Evolutionary conservation across 2,113 vertebrate species (phyloP).

Genomic region (Motacilla tschutschensis): DNA sequence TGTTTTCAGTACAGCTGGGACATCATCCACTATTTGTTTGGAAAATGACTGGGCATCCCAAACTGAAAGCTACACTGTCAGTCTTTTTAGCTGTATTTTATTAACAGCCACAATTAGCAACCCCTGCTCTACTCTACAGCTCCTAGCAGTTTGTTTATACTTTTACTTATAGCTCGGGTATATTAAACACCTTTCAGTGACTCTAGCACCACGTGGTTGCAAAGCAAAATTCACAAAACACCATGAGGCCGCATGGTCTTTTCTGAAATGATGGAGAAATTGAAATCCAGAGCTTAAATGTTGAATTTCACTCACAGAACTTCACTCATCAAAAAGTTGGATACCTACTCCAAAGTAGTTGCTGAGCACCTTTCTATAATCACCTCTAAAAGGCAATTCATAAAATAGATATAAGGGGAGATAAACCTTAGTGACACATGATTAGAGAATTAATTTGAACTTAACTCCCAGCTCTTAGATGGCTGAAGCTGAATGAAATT

Average conservation of each 20-base stretch:
- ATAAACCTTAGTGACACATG: background rate
- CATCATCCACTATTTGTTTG: background rate
- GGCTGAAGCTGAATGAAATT: background rate
- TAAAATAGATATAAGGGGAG: background rate
- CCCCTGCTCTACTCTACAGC: background rate
- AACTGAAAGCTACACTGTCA: background rate
- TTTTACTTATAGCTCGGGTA: background rate
- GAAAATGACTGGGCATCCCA: background rate
- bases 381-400: background rate
- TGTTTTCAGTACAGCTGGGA: background rate
- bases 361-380: background rate
- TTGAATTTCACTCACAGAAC: background rate
- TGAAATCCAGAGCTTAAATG: background rate
- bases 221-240: background rate
- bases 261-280: background rate
- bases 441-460: background rate
- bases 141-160: background rate
- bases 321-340: background rate
- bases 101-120: background rate
- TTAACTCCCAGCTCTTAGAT: background rate
- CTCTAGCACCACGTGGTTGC: background rate
- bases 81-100: background rate
- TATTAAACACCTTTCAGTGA: background rate
- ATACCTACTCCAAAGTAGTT: background rate
- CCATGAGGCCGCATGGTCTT: background rate